Percentiles rank a stretch among this genome's conserved stretches.
Evolutionary conservation across 2,113 vertebrate genomes (phyloP).

Genomic region (Spea multiplicata): DNA sequence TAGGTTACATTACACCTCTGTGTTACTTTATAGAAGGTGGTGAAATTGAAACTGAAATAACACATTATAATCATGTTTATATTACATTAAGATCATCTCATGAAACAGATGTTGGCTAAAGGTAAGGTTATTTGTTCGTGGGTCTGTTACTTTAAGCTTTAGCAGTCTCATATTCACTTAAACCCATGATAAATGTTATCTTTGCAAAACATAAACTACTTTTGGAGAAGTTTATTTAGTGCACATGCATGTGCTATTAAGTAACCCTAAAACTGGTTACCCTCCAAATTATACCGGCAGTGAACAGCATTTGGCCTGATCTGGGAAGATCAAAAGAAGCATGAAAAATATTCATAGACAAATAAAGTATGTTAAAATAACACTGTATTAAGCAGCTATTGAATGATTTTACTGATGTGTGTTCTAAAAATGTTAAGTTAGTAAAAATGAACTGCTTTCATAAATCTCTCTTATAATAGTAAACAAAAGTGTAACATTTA

Average conservation of each 20-base stretch:
- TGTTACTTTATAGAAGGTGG: constrained; percentile 47
- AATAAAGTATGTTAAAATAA: no score
- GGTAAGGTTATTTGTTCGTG: constrained; percentile 18
- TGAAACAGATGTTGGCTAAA: constrained; percentile 30
- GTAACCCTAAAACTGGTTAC: neutral
- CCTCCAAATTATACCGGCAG: no score
- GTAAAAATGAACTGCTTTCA: no score
- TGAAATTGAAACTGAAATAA: constrained; percentile 42
- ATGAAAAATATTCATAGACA: no score
- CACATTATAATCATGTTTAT: constrained; percentile 47
- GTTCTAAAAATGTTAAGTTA: no score
- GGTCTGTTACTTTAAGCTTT: constrained; percentile 23
- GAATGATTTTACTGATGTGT: no score
- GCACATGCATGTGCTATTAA: constrained; percentile 36
- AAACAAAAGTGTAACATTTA: no score
- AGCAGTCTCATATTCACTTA: constrained; percentile 36
- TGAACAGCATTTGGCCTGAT: no score
- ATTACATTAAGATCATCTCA: constrained; percentile 39
- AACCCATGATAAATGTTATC: constrained; percentile 43
- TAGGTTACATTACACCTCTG: constrained; percentile 46
- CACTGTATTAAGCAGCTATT: no score
- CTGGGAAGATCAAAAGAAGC: no score
- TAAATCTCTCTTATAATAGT: no score
- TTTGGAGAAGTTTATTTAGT: constrained; percentile 24
- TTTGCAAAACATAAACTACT: constrained; percentile 40